Evolutionary conservation across 2,888 invertebrate genomes (phyloP), one percentile per base, ranked within the genome.

Genomic region (Xestoiulus laeticollis): DNA sequence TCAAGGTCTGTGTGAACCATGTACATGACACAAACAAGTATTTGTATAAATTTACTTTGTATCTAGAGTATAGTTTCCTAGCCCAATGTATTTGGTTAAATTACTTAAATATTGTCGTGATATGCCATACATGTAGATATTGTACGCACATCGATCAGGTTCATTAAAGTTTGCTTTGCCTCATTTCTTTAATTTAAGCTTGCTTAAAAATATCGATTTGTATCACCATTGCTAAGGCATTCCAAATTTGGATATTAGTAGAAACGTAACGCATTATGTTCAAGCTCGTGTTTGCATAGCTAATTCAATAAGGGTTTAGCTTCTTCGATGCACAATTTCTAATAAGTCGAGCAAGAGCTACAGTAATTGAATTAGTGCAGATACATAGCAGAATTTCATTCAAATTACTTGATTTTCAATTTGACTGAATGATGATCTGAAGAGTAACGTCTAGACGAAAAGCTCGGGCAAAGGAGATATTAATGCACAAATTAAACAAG

Each of bases 101-200:
- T n/a, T n/a, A n/a, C n/a, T n/a, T n/a, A n/a, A n/a, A n/a, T n/a
- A n/a, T n/a, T n/a, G n/a, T n/a, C n/a, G n/a, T n/a, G n/a, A n/a
- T n/a, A n/a, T n/a, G n/a, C n/a, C n/a, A n/a, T n/a, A n/a, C n/a
- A n/a, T 38, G 2, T 38, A 38, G 6, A 38, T 6, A 38, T 38
- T n/a, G 59, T 59, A 19, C 14, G 8, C 16, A n/a, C 16, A n/a
- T 59, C n/a, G 59, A 59, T 59, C n/a, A n/a, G 59, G 59, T 59
- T 59, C 59, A 59, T 59, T 59, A 59, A 59, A 59, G 59, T 59
- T 59, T 59, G n/a, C 59, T 6, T 59, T n/a, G n/a, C 59, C n/a
- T n/a, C 59, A 59, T n/a, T 59, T n/a, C 59, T 59, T 59, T 59
- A 59, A 59, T 59, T 59, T n/a, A n/a, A 59, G 59, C 59, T 59